Conservation (phyloP, 2,113 vertebrate genomes). For the Xiphophorus couchianus region DNA sequence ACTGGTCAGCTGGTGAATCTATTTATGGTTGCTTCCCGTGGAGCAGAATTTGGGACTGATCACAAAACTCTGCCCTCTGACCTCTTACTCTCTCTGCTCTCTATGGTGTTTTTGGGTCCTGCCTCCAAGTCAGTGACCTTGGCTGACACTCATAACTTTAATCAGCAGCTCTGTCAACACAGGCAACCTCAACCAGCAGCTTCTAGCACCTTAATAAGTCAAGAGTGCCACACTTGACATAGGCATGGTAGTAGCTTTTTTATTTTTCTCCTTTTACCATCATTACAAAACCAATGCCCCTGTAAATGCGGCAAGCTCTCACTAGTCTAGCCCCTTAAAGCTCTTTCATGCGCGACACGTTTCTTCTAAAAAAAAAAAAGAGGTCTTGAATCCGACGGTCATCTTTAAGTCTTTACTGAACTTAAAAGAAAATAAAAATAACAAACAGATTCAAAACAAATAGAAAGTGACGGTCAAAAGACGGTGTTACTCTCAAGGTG, state of each 20-base stretch:
- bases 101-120: slow-evolving; percentile 38
- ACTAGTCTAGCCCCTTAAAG: too few species aligned
- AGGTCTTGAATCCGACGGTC: too few species aligned
- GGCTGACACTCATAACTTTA: slow-evolving; percentile 59
- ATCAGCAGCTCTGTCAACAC: slow-evolving; percentile 61
- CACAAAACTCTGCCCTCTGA: slow-evolving; percentile 35
- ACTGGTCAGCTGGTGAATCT: slow-evolving; percentile 9
- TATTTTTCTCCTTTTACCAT: slow-evolving; percentile 1
- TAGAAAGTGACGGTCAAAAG: too few species aligned
- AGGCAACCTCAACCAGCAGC: slow-evolving; percentile 17
- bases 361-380: too few species aligned
- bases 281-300: neutral
- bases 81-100: slow-evolving; percentile 44
- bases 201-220: slow-evolving; percentile 56
- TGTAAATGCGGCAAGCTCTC: too few species aligned
- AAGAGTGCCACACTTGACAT: slow-evolving; percentile 11
- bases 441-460: too few species aligned
- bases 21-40: slow-evolving; percentile 50
- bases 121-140: slow-evolving; percentile 61
- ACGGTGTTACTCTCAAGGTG: too few species aligned
- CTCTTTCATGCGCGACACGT: too few species aligned
- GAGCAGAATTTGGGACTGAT: slow-evolving; percentile 21
- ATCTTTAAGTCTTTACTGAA: too few species aligned
- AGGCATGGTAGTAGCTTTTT: neutral
- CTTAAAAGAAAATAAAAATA: too few species aligned